These are phyloP conservation scores for Hemaris fuciformis DNA, from an alignment of 2,888 invertebrate species.

Conservation along the genomic window DNA sequence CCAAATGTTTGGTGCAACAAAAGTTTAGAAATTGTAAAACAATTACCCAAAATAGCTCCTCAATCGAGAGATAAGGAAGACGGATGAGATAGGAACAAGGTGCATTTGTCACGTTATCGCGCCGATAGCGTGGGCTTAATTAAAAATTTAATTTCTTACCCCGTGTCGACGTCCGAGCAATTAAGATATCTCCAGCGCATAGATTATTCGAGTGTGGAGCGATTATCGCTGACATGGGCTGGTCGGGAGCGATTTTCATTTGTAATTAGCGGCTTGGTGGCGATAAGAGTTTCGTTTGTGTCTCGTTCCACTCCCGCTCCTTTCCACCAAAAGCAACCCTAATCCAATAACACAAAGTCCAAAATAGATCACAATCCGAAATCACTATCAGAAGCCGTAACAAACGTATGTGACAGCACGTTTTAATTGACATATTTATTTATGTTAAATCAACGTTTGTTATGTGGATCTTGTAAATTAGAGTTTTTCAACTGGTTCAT, in stretches of 20 bases:
- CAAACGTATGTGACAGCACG: conserved; percentile 12
- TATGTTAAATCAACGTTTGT: conserved; percentile 4
- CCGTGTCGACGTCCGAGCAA: conserved; percentile 42
- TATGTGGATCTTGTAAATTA: not conserved
- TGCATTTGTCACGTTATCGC: conserved; percentile 52
- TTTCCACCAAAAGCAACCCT: not conserved
- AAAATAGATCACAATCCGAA: not conserved
- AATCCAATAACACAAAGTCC: not conserved
- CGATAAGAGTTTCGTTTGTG: conserved; percentile 39
- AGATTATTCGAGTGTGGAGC: conserved; percentile 48
- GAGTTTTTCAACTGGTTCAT: not conserved
- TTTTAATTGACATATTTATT: conserved; percentile 13
- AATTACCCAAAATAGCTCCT: not conserved
- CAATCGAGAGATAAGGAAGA: conserved; percentile 10
- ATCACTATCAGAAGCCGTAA: not conserved
- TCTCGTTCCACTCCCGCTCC: not conserved
- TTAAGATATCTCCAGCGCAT: conserved; percentile 61
- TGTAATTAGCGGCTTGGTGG: conserved; percentile 54
- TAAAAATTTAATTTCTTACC: conserved; percentile 55
- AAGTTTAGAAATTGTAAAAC: conserved; percentile 16
- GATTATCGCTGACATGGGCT: conserved; percentile 51
- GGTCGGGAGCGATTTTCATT: conserved; percentile 61
- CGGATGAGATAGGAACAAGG: conserved; percentile 18
- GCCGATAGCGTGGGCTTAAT: conserved; percentile 50
- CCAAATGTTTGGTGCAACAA: no score